Evolutionary conservation across 2,888 invertebrate genomes (phyloP), one percentile per base, ranked within the genome.

Genomic region (Entomobrya proxima): DNA sequence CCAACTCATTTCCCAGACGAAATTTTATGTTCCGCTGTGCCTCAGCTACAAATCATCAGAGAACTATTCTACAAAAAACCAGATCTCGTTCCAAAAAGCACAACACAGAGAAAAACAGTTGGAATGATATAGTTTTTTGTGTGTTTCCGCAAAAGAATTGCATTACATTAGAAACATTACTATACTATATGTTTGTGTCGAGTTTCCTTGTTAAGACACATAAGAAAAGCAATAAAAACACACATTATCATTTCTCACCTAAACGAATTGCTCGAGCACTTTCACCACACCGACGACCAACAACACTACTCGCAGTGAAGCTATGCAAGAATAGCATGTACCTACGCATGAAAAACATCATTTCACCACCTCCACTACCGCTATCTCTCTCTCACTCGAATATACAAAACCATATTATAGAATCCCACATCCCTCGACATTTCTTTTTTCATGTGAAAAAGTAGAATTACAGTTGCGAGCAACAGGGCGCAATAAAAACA

Each of bases 231-330:
- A 85, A 85, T 85, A 86, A 86, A 87, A 76, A 88, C 82, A 37
- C 91, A 91, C 80, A 69, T 87, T 86, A 86, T 79, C 80, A 83
- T 86, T 83, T 78, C 81, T 81, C 80, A 85, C 83, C 80, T 79
- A 78, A 55, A 74, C 50, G 76, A 86, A 83, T 80, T 78, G 69
- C 81, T 76, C 61, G 58, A 85, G 52, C 76, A 67, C 24, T 77
- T 78, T 21, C 74, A 27, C 64, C 27, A 37, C 72, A n/a, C n/a
- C n/a, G 13, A 15, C 72, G 44, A 72, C 52, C 27, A 50, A 30
- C 50, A 27, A 50, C 50, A n/a, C 18, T 72, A 18, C 18, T 7
- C 27, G 3, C 11, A 40, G 44, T 40, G 15, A 40, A 40, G 15
- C 44, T 40, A 13, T 40, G 15, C 3, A 55, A 55, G 18, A n/a